Evolutionary conservation across 2,797 vertebrate genomes (phyloP), one percentile per base, ranked within the genome.

Genomic region (Gobionotothen gibberifrons): DNA sequence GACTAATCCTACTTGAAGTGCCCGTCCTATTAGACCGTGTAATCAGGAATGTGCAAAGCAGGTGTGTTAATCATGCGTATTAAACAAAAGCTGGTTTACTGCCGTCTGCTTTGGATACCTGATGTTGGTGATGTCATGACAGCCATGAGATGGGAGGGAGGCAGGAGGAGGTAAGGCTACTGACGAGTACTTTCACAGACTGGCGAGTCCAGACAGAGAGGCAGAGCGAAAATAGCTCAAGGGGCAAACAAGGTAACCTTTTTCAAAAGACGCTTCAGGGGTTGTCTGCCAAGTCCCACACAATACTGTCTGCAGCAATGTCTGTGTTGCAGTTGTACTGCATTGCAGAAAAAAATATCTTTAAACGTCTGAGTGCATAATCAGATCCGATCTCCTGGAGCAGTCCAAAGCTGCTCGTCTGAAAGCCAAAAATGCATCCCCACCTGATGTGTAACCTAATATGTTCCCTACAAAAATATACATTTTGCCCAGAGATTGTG

Each of bases 1-100:
- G 3, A 75, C 75, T 85, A 87, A 92, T 92, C 90, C 92, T 69
- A 82, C 90, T 87, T 89, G 78, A 92, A 85, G 92, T 90, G 79
- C 73, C 88, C 76, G 89, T 91, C 88, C 89, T 90, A 90, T 90
- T 93, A 85, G 93, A 86, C 85, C 92, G 75, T 72, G 93, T 87
- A 96, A 95, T 89, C 91, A 74, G 70, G 85, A 92, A 94, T 94
- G 92, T 91, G 92, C 93, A 88, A 92, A 92, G 86, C 91, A 92
- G 90, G 93, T 91, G 91, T 91, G 92, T 92, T 90, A 92, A 92
- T 94, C 93, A 90, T 85, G 78, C 86, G 78, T 84, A 91, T 92
- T 87, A 89, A 89, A 88, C 75, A 83, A 88, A 83, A 80, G 88
- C 88, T 85, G 87, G 83, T 94, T 95, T 94, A 94, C 90, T 92